A percentile compares a stretch with the other conserved stretches of the same genome.
Conservation (phyloP, 2,113 vertebrate genomes). For the Pangasianodon gigas region DNA sequence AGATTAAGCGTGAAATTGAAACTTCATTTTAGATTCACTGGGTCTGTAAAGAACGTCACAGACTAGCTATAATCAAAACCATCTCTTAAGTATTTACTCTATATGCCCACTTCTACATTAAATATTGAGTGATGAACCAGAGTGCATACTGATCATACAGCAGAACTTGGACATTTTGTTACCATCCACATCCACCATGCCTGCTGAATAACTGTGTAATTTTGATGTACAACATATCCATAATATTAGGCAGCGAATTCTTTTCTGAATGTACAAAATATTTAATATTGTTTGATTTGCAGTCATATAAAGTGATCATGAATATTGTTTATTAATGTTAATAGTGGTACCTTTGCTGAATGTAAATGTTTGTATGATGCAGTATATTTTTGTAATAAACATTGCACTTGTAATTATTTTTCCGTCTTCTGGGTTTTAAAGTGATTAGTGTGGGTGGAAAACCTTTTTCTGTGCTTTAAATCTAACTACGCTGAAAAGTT, state of each 20-base stretch:
- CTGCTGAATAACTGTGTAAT: neutral
- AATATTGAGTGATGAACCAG: neutral
- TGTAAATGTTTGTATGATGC: slow-evolving; percentile 22
- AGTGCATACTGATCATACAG: neutral
- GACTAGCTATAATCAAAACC: neutral
- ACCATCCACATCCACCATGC: neutral
- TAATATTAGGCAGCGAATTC: neutral
- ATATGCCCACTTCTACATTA: neutral
- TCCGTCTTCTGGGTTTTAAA: neutral
- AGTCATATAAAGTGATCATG: neutral
- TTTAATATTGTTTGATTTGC: neutral
- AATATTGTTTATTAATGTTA: neutral
- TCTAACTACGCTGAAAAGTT: neutral
- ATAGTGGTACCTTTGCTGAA: slow-evolving; percentile 10
- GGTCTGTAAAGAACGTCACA: neutral
- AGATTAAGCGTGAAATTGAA: neutral
- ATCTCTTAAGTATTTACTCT: neutral
- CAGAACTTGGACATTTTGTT: neutral
- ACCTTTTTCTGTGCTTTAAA: neutral
- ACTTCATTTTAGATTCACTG: neutral
- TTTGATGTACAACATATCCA: neutral
- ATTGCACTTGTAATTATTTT: neutral
- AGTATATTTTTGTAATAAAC: slow-evolving; percentile 55
- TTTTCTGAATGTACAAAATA: neutral
- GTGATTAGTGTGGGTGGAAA: neutral